phyloP scores from a whole-genome alignment of 2,797 vertebrate genomes.

The Pangasius krempfi region DNA sequence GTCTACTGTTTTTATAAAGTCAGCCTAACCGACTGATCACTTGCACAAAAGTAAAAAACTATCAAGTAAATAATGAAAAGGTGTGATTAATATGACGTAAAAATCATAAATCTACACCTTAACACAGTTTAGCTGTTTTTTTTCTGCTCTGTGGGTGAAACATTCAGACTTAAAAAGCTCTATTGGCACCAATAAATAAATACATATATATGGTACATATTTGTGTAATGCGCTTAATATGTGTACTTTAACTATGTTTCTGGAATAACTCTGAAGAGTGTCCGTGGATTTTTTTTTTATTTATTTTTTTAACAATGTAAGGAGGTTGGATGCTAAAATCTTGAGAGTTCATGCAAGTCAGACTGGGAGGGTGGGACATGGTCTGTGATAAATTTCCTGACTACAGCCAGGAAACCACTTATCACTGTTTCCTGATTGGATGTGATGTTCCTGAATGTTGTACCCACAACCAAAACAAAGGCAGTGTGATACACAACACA shows the following conservation, averaged over 20 bases:
- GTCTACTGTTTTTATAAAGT: neutral
- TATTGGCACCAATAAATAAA: neutral
- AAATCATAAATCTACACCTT: neutral
- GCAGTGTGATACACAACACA: neutral
- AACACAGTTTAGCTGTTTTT: neutral
- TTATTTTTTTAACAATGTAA: neutral
- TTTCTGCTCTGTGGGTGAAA: neutral
- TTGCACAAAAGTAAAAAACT: neutral
- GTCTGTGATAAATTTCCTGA: neutral
- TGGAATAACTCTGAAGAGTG: neutral
- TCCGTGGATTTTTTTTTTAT: neutral
- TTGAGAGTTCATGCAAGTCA: neutral
- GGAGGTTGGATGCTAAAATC: neutral
- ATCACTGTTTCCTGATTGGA: neutral
- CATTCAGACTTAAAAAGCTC: neutral
- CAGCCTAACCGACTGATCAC: neutral
- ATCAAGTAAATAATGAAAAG: neutral
- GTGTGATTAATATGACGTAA: neutral
- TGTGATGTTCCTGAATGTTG: neutral
- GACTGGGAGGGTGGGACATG: neutral
- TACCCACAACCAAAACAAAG: neutral
- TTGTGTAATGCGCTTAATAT: neutral
- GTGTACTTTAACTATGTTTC: neutral
- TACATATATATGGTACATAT: neutral
- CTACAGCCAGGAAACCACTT: slow-evolving; percentile 7